These are phyloP conservation scores for Diadegma fenestrale DNA, from an alignment of 2,888 invertebrate species.

Conservation along the genomic window DNA sequence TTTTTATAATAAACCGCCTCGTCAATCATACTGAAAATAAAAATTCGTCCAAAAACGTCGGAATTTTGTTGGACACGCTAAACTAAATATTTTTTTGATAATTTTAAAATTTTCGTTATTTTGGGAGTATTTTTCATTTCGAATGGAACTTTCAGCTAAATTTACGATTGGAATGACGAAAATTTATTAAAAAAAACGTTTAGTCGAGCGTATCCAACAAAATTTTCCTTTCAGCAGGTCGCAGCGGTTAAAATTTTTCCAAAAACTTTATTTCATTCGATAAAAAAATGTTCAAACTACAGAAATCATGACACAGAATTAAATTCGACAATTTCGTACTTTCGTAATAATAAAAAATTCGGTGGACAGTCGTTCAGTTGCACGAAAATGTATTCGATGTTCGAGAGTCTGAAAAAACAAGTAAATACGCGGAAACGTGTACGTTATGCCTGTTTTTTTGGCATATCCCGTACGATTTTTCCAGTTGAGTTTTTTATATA, in stretches of 20 bases:
- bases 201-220: too few relatives aligned
- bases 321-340: background rate
- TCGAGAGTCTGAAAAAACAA: background rate
- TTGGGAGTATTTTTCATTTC: too few relatives aligned
- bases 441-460: background rate
- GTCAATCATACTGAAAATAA: too few relatives aligned
- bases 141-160: too few relatives aligned
- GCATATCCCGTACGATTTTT: constrained; percentile 16
- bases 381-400: background rate
- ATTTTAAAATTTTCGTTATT: too few relatives aligned
- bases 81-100: too few relatives aligned
- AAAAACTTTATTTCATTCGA: background rate
- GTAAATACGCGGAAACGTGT: constrained; percentile 21
- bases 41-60: too few relatives aligned
- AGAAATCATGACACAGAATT: background rate
- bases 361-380: background rate
- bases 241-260: too few relatives aligned
- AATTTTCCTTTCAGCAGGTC: too few relatives aligned
- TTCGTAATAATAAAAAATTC: background rate
- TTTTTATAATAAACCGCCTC: constrained; percentile 11
- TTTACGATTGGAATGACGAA: too few relatives aligned
- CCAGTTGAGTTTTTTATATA: constrained; percentile 32
- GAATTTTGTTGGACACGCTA: too few relatives aligned
- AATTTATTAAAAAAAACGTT: too few relatives aligned
- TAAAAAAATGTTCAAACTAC: background rate